Conservation (phyloP, 2,797 vertebrate species). For the Sarcoramphus papa region DNA sequence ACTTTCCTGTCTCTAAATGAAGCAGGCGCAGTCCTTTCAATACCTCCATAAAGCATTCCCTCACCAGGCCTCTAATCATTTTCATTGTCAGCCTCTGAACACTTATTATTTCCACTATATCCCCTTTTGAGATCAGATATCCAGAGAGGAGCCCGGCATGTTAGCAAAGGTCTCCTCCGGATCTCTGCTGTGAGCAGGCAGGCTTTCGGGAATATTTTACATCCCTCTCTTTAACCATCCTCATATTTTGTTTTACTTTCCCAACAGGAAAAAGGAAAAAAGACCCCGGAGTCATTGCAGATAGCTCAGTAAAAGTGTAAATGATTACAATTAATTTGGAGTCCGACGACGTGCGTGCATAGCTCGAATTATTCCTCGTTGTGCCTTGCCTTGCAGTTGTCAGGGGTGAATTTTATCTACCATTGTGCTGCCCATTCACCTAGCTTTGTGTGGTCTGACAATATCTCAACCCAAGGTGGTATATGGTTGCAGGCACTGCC, state of each 20-base stretch:
- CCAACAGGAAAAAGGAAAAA: background rate
- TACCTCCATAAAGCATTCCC: slow-evolving; percentile 52
- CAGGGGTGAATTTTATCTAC: slow-evolving; percentile 52
- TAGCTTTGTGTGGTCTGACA: slow-evolving; percentile 73
- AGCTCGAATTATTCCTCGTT: background rate
- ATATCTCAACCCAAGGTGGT: slow-evolving; percentile 71
- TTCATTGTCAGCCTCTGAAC: slow-evolving; percentile 60
- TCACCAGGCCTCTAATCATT: slow-evolving; percentile 60
- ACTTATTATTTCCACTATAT: slow-evolving; percentile 59
- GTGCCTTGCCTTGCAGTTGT: slow-evolving; percentile 6
- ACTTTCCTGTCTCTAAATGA: slow-evolving; percentile 58
- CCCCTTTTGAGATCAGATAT: slow-evolving; percentile 56
- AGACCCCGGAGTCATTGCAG: accelerated
- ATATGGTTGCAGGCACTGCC: slow-evolving; percentile 70
- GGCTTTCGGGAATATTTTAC: background rate
- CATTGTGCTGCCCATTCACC: slow-evolving; percentile 67
- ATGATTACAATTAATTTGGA: slow-evolving; percentile 25
- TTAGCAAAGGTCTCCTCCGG: background rate
- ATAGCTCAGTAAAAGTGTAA: background rate
- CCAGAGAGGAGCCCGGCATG: background rate
- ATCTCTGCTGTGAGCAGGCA: background rate
- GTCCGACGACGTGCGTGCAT: background rate
- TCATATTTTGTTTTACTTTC: slow-evolving; percentile 3
- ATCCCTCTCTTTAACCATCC: background rate
- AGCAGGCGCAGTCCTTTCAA: slow-evolving; percentile 49